Conservation (phyloP, 2,888 invertebrate species). For the Leucophenga montana region DNA sequence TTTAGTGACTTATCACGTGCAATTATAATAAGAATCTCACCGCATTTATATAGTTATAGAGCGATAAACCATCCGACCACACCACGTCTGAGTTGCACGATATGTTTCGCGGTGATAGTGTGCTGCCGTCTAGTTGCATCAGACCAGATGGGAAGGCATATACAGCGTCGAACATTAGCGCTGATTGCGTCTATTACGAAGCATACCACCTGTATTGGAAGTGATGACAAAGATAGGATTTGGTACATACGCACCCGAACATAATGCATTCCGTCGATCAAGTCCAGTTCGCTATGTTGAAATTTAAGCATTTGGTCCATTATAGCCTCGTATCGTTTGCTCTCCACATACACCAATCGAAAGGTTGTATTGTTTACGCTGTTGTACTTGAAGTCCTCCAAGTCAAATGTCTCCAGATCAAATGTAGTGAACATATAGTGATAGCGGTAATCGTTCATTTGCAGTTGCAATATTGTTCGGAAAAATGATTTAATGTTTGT, state of each 20-base stretch:
- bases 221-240: neutral
- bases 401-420: slow-evolving; percentile 88
- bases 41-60: slow-evolving; percentile 84
- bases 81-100: slow-evolving; percentile 86
- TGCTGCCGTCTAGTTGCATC: slow-evolving; percentile 81
- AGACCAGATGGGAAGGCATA: slow-evolving; percentile 87
- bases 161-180: slow-evolving; percentile 89
- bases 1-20: neutral
- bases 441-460: slow-evolving; percentile 96
- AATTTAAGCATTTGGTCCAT: slow-evolving; percentile 90
- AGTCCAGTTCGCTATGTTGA: slow-evolving; percentile 84
- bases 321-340: slow-evolving; percentile 82
- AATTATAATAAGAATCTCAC: slow-evolving; percentile 72
- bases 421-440: slow-evolving; percentile 97
- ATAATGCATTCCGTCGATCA: slow-evolving; percentile 80
- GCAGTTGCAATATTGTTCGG: slow-evolving; percentile 90
- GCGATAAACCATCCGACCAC: slow-evolving; percentile 84
- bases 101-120: slow-evolving; percentile 82
- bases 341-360: slow-evolving; percentile 87
- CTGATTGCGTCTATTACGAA: slow-evolving; percentile 83
- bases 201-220: no score
- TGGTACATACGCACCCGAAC: slow-evolving; percentile 76
- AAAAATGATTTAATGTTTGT: slow-evolving; percentile 86
- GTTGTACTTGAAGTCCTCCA: slow-evolving; percentile 94
- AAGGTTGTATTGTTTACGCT: slow-evolving; percentile 96